Evolutionary conservation across 2,888 invertebrate species (phyloP), one percentile per base, ranked within the genome.

Genomic region (Onthophagus sagittarius): DNA sequence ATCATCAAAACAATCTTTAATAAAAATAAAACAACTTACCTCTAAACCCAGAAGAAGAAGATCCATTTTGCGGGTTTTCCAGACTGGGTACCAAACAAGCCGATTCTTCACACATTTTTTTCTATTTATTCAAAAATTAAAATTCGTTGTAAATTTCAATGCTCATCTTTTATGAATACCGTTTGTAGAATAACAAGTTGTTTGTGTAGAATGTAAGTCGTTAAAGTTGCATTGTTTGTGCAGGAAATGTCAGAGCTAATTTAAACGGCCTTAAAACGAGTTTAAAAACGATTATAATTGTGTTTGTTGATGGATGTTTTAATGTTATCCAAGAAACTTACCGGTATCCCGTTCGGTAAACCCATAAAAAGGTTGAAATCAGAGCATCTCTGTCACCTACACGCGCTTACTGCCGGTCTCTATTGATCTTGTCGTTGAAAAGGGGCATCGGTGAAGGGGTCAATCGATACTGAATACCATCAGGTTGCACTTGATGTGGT

Each of bases 91-190:
- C 85, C 78, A 85, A 79, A 78, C 85, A 85, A 75, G 85, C 84
- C 71, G 85, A 85, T 80, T 85, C 85, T 78, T 85, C 85, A 81
- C 85, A 85, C 85, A 85, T 85, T 75, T 78, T 82, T 75, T 69
- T 4, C 39, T 53, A 4, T 2, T 1, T 23, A 23, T 23, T 23
- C 23, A 23, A 2, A 23, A 23, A 23, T 53, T 53, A 53, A 9
- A 9, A 53, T 53, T 53, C 39, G 39, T 53, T 53, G 39, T 53
- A 23, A 23, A 23, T 23, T 23, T 23, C 23, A 23, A 23, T 23
- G 3, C 23, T 23, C 23, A 23, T 23, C 3, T 23, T 23, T 23
- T 23, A 2, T n/a, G n/a, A n/a, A n/a, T n/a, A n/a, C n/a, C n/a
- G n/a, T 3, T 23, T 23, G 1, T 23, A 23, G 23, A 23, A 23